Evolutionary conservation across 2,113 vertebrate species (phyloP).

Genomic region (Eptesicus fuscus): DNA sequence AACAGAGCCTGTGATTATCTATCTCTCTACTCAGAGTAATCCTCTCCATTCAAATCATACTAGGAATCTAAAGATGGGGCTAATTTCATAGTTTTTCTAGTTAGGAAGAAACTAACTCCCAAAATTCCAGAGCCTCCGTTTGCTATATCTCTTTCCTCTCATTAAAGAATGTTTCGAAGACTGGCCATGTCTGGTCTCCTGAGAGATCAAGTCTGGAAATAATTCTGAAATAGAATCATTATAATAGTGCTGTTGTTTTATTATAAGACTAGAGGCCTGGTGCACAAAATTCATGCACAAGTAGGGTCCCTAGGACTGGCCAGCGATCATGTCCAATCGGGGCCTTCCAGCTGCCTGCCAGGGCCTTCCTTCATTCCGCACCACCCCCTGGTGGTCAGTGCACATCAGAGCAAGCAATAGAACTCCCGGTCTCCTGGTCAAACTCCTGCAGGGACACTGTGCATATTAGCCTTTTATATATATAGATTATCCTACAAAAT

Average conservation of each 20-base stretch:
- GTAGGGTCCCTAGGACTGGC: too few species aligned
- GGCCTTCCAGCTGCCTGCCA: too few species aligned
- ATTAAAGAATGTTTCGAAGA: background rate
- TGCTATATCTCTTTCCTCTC: background rate
- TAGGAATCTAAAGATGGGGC: background rate
- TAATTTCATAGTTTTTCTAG: background rate
- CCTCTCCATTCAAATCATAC: background rate
- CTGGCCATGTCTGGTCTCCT: background rate
- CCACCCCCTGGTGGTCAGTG: too few species aligned
- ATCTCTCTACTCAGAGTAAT: background rate
- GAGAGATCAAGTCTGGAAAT: background rate
- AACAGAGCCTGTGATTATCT: background rate
- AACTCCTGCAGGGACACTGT: too few species aligned
- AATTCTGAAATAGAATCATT: background rate
- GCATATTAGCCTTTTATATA: too few species aligned
- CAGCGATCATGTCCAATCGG: too few species aligned
- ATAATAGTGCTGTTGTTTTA: background rate
- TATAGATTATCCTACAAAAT: background rate
- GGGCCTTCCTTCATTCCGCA: too few species aligned
- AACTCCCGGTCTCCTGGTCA: too few species aligned
- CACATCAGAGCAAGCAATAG: too few species aligned
- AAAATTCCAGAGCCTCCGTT: background rate
- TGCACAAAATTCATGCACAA: too few species aligned
- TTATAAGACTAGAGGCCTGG: too few species aligned
- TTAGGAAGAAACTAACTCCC: background rate